Evolutionary conservation across 2,888 invertebrate genomes (phyloP), one percentile per base, ranked within the genome.

Genomic region (Slavum lentiscoides): DNA sequence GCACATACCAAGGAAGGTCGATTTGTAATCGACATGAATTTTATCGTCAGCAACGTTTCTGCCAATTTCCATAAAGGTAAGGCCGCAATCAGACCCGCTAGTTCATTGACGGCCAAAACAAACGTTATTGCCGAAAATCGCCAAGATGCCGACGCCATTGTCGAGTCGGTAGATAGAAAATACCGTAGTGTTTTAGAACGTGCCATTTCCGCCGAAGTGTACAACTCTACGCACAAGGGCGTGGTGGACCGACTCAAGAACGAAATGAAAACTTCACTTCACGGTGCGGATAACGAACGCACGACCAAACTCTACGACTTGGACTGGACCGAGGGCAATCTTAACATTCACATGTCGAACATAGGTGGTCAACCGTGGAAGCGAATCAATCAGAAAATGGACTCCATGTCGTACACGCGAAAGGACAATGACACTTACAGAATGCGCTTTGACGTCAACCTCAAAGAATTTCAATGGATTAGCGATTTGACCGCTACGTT

Each of bases 351-450:
- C 0, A 53, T 74, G 17, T 23, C 13, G 43, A 21, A 59, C n/a
- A 17, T 58, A 7, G 30, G 69, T 21, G 4, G 37, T 13, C 72
- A 37, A 21, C n/a, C 58, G 13, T 37, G 30, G 59, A 53, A 15
- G 9, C 58, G n/a, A 8, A 11, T 8, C 43, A 21, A 59, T 6
- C 67, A n/a, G 19, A 64, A 1, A 39, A 30, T 74, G 21, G 39
- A 61, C 8, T 37, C 39, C 39, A 15, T 67, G 66, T 66, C 74
- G 37, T 75, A 58, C 67, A 39, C 66, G 19, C 74, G 74, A n/a
- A 13, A 1, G 21, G 21, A 39, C 21, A 1, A 13, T 4, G 4
- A 9, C 23, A 8, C 64, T n/a, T 67, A 75, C 67, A 1, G 17
- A 37, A 39, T 67, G 66, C 66, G 74, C 9, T 67, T 75, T 5